Base-by-base conservation (phyloP, 2,888 invertebrate genomes). In the Oscheius onirici region DNA sequence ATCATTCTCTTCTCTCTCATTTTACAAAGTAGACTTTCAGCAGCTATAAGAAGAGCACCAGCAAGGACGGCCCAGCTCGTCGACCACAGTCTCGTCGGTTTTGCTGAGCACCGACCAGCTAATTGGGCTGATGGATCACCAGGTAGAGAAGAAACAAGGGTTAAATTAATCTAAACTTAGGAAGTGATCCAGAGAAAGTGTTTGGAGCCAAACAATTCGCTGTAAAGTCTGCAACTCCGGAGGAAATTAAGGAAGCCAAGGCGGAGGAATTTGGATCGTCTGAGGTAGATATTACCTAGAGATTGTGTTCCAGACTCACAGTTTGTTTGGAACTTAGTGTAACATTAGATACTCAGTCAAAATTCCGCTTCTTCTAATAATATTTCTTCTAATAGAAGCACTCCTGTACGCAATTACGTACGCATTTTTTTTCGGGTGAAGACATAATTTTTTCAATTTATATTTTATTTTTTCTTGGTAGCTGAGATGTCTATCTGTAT, bases 131-230 rank as follows among this genome's bases (percentile, higher is more conserved):
- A 63, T 34, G 63, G 63, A 15, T 63, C 63, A n/a, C 63, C 63
- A n/a, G 63, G 58, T 58, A 34, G 20, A 11, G 8, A 41, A 8
- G 1, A n/a, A 11, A 40, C 20, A 41, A 41, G 10, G 3, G 17
- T 5, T 41, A 17, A 3, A n/a, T 3, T 34, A 34, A 34, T 41
- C 20, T 5, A 17, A 20, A 40, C 20, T 41, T 58, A 70, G 70
- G 71, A 34, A 46, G 73, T 1, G 75, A 74, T 22, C 78, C 78
- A 2, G 78, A 78, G 40, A 72, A 43, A 43, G 10, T 75, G 17
- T 78, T 78, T 34, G 78, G 78, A 22, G 67, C 74, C 2, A 74
- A 66, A 22, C 71, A 73, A 11, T 75, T 73, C 44, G 78, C 73
- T 0, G 73, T 76, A 3, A 76, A 72, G 40, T 46, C 52, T 15